phyloP scores from a whole-genome alignment of 2,797 vertebrate genomes.

The Neomorphus geoffroyi region DNA sequence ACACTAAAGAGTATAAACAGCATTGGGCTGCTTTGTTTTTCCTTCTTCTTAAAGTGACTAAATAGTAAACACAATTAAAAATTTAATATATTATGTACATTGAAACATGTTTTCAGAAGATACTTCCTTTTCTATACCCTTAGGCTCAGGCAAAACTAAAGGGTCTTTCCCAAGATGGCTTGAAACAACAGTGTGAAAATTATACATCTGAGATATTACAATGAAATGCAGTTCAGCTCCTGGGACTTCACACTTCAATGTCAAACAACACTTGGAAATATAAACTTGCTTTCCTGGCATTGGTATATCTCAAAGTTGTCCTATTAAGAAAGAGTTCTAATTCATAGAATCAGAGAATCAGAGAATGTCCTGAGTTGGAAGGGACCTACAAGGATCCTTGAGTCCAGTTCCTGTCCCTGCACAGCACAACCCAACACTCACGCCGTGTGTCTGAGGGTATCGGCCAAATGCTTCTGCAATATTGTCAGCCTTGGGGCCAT shows the following conservation, averaged over 20 bases:
- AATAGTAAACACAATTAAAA: conserved; percentile 66
- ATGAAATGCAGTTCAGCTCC: conserved; percentile 29
- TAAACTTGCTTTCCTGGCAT: background rate
- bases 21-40: conserved; percentile 21
- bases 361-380: too few relatives aligned
- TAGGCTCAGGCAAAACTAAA: conserved; percentile 44
- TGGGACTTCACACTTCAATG: conserved; percentile 43
- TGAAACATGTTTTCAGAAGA: conserved; percentile 43
- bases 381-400: too few relatives aligned
- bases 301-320: background rate
- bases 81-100: conserved; percentile 61
- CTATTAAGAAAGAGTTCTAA: background rate
- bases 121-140: conserved; percentile 46
- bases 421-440: too few relatives aligned
- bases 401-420: too few relatives aligned
- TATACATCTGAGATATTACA: conserved; percentile 33
- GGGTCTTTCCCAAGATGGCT: conserved; percentile 53
- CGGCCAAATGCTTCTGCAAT: too few relatives aligned
- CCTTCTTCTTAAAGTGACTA: conserved; percentile 4
- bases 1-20: background rate
- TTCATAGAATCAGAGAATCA: too few relatives aligned
- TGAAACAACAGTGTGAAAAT: conserved; percentile 51
- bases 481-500: too few relatives aligned
- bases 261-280: conserved; percentile 51
- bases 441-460: too few relatives aligned